Base-by-base conservation (phyloP, 2,113 vertebrate genomes). In the Anhinga anhinga region DNA sequence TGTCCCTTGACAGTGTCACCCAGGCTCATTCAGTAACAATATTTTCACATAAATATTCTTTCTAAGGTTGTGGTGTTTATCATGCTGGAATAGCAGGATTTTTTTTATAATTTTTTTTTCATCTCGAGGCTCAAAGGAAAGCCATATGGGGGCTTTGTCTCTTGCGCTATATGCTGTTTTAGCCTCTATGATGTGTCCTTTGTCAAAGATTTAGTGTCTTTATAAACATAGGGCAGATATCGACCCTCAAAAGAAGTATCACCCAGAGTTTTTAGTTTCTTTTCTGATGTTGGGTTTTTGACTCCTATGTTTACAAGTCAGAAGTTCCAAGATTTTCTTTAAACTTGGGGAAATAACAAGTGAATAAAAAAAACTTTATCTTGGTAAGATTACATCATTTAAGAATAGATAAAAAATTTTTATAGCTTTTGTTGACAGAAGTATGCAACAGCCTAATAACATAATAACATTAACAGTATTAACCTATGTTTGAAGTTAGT, bases 281-380 rank as follows among this genome's bases (percentile, higher is more conserved):
- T 44, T 56, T 77, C 25, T 74, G 42, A 40, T 40, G 5, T 42
- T 50, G 62, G 14, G 4, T 5, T 74, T 81, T 86, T 78, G 11
- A 36, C 25, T 63, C 4, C 0, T 29, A 2, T 34, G 13, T 38
- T 73, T 10, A 40, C 0, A 0, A 56, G 23, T 55, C 52, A 58
- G 8, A 92, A 53, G 25, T 62, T 76, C 30, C 34, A 56, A 30
- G 34, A 19, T 5, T 63, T 82, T 11, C 10, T 49, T 89, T 67
- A 65, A 82, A 85, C 25, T 32, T 69, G 9, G 7, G 13, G n/a
- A 83, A 94, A 82, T 56, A 61, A 52, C 7, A 83, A 82, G 21
- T n/a, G n/a, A 59, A 29, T 81, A 13, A 45, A 53, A 30, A 53
- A 40, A 15, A 22, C 6, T 18, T 23, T 30, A 26, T n/a, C 32